Percentiles rank a stretch among this genome's conserved stretches.
phyloP scores from a whole-genome alignment of 2,888 invertebrate species.

The Drosophila tripunctata region DNA sequence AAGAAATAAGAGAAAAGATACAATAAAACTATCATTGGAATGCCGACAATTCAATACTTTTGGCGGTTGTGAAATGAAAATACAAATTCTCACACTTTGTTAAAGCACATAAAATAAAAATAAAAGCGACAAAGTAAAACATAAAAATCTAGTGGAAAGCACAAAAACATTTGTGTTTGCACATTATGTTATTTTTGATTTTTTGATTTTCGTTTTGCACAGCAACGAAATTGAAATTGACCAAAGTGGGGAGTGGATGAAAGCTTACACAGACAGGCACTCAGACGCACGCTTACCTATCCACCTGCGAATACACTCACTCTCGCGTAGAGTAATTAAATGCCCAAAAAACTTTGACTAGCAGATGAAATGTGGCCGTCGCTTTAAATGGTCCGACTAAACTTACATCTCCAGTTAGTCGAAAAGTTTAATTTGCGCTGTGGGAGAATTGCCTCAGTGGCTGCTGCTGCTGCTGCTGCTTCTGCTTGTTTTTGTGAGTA shows the following conservation, averaged over 20 bases:
- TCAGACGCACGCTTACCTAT: slow-evolving; percentile 14
- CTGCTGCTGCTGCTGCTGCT: no score
- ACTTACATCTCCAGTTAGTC: slow-evolving; percentile 63
- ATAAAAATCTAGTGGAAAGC: slow-evolving; percentile 56
- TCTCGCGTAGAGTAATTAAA: slow-evolving; percentile 52
- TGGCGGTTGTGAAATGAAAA: background rate
- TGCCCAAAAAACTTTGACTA: slow-evolving; percentile 52
- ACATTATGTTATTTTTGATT: slow-evolving; percentile 72
- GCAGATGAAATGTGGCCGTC: slow-evolving; percentile 60
- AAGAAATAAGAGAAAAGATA: slow-evolving; percentile 8
- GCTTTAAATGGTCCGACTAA: slow-evolving; percentile 60
- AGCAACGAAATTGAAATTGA: slow-evolving; percentile 62
- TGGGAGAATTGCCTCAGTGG: slow-evolving; percentile 33
- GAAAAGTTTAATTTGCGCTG: slow-evolving; percentile 66
- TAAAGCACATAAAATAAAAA: slow-evolving; percentile 1
- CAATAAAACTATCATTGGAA: background rate
- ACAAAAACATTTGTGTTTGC: slow-evolving; percentile 72
- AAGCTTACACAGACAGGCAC: background rate
- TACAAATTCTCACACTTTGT: background rate
- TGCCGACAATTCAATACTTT: slow-evolving; percentile 1
- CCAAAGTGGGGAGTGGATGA: slow-evolving; percentile 45
- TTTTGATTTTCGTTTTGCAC: slow-evolving; percentile 40
- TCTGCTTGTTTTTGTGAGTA: slow-evolving; percentile 50
- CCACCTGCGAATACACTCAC: slow-evolving; percentile 6
- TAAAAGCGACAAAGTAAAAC: slow-evolving; percentile 7